phyloP scores from a whole-genome alignment of 2,113 vertebrate genomes.

The Oophaga pumilio region DNA sequence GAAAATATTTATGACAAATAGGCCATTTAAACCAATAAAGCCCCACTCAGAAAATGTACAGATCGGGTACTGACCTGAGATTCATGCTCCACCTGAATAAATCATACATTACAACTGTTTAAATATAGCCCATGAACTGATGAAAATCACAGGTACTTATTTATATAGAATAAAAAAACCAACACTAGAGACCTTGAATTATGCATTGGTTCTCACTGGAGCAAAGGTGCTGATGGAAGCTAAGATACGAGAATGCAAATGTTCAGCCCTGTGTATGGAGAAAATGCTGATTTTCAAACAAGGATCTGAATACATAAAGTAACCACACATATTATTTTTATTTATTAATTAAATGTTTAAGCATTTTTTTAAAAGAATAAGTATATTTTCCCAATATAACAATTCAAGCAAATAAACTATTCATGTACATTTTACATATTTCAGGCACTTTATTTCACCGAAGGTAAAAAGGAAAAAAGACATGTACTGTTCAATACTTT shows the following conservation, averaged over 20 bases:
- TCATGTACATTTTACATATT: not conserved
- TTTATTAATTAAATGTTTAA: not conserved
- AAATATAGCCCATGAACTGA: conserved; percentile 31
- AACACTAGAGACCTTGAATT: conserved; percentile 41
- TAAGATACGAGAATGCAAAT: conserved; percentile 33
- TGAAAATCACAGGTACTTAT: conserved; percentile 45
- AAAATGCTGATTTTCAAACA: conserved; percentile 18
- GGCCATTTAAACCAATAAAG: conserved; percentile 19
- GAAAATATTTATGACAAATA: conserved; percentile 33
- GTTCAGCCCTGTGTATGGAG: not conserved
- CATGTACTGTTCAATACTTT: not conserved
- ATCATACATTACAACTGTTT: conserved; percentile 5
- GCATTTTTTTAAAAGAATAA: not conserved
- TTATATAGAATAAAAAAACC: conserved; percentile 38
- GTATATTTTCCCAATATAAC: not conserved
- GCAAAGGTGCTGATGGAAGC: conserved; percentile 46
- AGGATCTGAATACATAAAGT: not conserved
- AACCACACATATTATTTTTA: not conserved
- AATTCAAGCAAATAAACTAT: not conserved
- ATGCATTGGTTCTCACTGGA: conserved; percentile 42
- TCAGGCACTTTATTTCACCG: not conserved
- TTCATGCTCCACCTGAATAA: not conserved
- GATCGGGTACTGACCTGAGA: not conserved
- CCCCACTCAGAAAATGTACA: conserved; percentile 11
- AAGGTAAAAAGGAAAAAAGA: not conserved